These are phyloP conservation scores for Sprattus sprattus DNA, from an alignment of 2,113 vertebrate genomes.

Conservation along the genomic window DNA sequence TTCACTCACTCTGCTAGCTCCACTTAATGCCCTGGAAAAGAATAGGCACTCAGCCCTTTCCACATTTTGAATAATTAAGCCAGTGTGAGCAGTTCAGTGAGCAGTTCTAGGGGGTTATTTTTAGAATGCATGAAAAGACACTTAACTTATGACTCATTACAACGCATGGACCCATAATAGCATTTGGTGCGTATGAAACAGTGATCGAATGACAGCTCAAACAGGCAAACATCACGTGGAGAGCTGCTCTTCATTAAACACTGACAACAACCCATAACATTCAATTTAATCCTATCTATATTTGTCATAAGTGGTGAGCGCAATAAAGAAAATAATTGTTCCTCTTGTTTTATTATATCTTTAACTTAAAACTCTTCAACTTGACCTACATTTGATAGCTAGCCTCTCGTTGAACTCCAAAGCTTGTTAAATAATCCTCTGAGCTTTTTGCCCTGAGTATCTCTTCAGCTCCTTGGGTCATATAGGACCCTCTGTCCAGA, in stretches of 20 bases:
- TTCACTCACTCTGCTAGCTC: neutral
- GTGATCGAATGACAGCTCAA: neutral
- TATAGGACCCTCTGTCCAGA: neutral
- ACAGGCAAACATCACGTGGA: neutral
- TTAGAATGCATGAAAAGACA: slow-evolving; percentile 52
- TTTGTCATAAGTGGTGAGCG: neutral
- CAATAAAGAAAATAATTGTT: neutral
- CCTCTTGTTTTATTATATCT: slow-evolving; percentile 26
- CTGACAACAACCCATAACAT: neutral
- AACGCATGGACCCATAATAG: slow-evolving; percentile 22
- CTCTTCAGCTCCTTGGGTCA: neutral
- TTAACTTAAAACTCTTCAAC: neutral
- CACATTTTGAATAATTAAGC: slow-evolving; percentile 72
- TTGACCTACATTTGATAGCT: slow-evolving; percentile 51
- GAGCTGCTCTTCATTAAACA: neutral
- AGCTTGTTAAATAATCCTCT: slow-evolving; percentile 52
- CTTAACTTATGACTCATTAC: slow-evolving; percentile 53
- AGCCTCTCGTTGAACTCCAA: slow-evolving; percentile 57
- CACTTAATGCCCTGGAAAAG: slow-evolving; percentile 49
- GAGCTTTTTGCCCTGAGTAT: neutral
- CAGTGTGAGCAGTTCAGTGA: slow-evolving; percentile 59
- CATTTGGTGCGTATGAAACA: neutral
- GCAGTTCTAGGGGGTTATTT: slow-evolving; percentile 60
- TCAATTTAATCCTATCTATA: neutral
- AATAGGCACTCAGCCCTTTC: slow-evolving; percentile 56